Conservation (phyloP, 2,113 vertebrate genomes). For the Larimichthys crocea region DNA sequence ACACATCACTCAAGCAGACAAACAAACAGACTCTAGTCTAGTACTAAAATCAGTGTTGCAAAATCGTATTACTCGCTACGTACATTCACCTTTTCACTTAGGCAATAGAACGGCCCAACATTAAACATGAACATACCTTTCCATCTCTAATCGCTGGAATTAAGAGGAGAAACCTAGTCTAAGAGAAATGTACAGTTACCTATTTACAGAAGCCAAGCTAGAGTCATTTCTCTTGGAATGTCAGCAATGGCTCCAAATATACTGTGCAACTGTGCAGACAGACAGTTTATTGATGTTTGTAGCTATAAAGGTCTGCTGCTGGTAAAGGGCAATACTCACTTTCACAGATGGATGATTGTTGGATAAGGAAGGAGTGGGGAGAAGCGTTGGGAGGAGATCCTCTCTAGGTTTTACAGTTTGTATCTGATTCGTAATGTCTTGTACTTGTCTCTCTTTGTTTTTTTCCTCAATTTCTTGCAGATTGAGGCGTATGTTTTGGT, state of each 20-base stretch:
- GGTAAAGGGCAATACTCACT: slow-evolving; percentile 44
- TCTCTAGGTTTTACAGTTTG: slow-evolving; percentile 29
- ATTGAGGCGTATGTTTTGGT: slow-evolving; percentile 93
- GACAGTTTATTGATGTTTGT: slow-evolving; percentile 74
- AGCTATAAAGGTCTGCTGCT: slow-evolving; percentile 65
- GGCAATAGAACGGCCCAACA: neutral
- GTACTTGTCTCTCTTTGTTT: slow-evolving; percentile 17
- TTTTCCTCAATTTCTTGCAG: slow-evolving; percentile 76
- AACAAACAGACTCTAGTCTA: neutral
- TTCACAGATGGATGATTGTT: slow-evolving; percentile 69
- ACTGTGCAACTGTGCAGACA: slow-evolving; percentile 69
- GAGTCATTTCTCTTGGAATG: slow-evolving; percentile 76
- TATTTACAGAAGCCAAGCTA: slow-evolving; percentile 63
- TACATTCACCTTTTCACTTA: neutral
- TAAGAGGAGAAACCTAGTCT: slow-evolving; percentile 21
- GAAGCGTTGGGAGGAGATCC: slow-evolving; percentile 24
- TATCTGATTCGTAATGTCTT: slow-evolving; percentile 40
- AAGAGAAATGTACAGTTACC: slow-evolving; percentile 62
- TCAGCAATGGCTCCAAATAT: slow-evolving; percentile 66
- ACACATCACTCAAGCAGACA: neutral
- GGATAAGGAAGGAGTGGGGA: slow-evolving; percentile 24
- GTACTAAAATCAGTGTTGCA: neutral
- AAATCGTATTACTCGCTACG: neutral
- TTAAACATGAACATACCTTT: slow-evolving; percentile 1
- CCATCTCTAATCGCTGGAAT: slow-evolving; percentile 20